Conservation (phyloP, 2,888 invertebrate species). For the Agrotis puta region DNA sequence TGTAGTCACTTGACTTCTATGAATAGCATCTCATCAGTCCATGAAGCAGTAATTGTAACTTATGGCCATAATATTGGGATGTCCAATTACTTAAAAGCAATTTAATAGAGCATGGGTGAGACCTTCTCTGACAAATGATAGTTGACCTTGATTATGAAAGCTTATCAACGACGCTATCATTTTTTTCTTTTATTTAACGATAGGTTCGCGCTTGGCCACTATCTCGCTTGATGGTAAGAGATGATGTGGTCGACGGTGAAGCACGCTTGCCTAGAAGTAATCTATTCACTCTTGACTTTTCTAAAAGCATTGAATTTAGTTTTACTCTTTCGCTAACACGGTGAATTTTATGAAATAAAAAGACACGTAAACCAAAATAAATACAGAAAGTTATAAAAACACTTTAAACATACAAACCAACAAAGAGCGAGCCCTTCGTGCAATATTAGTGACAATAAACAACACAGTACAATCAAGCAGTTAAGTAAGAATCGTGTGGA, state of each 20-base stretch:
- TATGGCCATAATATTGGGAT: background rate
- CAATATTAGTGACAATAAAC: conserved; percentile 88
- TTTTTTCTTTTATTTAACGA: too few relatives aligned
- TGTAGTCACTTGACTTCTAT: too few relatives aligned
- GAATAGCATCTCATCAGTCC: too few relatives aligned
- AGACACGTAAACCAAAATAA: conserved; percentile 27
- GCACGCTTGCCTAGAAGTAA: too few relatives aligned
- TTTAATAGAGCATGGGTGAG: background rate
- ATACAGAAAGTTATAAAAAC: conserved; percentile 41
- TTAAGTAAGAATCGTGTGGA: conserved; percentile 86
- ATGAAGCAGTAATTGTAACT: background rate
- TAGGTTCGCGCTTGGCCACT: too few relatives aligned
- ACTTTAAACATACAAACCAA: conserved; percentile 36
- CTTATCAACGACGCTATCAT: too few relatives aligned
- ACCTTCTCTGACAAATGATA: background rate
- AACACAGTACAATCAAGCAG: conserved; percentile 87
- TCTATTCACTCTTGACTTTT: too few relatives aligned
- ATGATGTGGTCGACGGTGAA: too few relatives aligned
- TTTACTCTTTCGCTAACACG: too few relatives aligned
- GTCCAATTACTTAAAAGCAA: background rate
- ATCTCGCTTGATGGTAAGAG: too few relatives aligned
- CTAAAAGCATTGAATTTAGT: too few relatives aligned
- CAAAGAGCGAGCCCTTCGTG: conserved; percentile 62
- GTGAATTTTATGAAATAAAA: too few relatives aligned
- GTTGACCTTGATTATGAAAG: background rate